Base-by-base conservation (phyloP, 2,888 invertebrate species). In the Leptinotarsa peninsularis region DNA sequence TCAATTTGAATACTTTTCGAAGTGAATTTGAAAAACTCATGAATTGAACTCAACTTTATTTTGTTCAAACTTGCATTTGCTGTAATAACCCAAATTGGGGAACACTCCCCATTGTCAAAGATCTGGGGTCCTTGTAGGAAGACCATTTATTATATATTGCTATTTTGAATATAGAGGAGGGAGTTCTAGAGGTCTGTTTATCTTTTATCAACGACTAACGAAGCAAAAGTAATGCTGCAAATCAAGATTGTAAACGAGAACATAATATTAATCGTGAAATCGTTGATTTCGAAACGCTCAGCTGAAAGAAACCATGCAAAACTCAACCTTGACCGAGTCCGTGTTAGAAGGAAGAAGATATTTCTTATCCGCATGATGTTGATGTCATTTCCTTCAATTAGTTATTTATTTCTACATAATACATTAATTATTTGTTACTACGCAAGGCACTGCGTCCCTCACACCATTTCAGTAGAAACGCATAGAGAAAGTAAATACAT, bases 261-360 rank as follows among this genome's bases (percentile, higher is more conserved):
- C 27, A 33, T 21, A 1, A 14, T 58, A 23, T 58, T 3, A 58
- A 43, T 33, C 33, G 33, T 33, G 27, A 17, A 10, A 63, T 63
- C 5, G 43, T 63, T 18, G 27, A 63, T 33, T 17, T 63, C 33
- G 43, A 63, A 63, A 63, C 7, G 63, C 13, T 63, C 33, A 17
- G n/a, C 27, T 63, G n/a, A 63, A 33, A 17, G 63, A 43, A 63
- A 33, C 63, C 63, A 15, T 33, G 43, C 27, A 63, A 63, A 63
- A n/a, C 10, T 7, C 33, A 63, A 43, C 63, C 63, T 33, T 43
- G 63, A 27, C 23, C 27, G 23, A 58, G 58, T 58, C 4, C 27
- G 58, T 43, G 43, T 21, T 21, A 14, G 4, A 23, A 58, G 58
- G 66, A 18, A 66, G 66, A 17, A n/a, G 66, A 49, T 23, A 58